phyloP scores from a whole-genome alignment of 1,140 invertebrate species.

The Teleogryllus occipitalis region DNA sequence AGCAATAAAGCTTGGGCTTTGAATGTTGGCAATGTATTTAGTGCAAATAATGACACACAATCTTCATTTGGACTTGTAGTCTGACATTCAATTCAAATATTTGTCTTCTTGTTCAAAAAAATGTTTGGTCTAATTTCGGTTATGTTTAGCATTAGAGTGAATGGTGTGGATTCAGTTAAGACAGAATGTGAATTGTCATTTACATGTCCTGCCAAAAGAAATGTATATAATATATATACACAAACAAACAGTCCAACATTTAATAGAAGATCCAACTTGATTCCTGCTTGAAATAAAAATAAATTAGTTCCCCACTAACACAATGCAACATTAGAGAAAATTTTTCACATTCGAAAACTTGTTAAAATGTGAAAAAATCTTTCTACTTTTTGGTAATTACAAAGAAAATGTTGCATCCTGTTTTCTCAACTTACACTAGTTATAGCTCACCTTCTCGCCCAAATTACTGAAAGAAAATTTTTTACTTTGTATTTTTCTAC shows the following conservation, averaged over 20 bases:
- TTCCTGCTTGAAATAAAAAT: neutral
- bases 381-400: too few relatives aligned
- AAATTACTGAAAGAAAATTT: too few relatives aligned
- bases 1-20: neutral
- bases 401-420: too few relatives aligned
- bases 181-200: neutral
- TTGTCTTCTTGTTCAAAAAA: neutral
- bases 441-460: too few relatives aligned
- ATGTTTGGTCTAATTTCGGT: neutral
- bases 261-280: neutral
- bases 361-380: too few relatives aligned
- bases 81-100: neutral
- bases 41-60: neutral
- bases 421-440: too few relatives aligned
- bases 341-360: too few relatives aligned
- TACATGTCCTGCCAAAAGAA: neutral
- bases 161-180: constrained; percentile 1
- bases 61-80: neutral
- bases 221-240: neutral
- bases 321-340: neutral
- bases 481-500: too few relatives aligned
- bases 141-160: neutral
- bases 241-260: neutral
- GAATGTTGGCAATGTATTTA: neutral
- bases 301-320: neutral